Evolutionary conservation across 2,888 invertebrate genomes (phyloP).

Genomic region (Sarcophaga rosellei): DNA sequence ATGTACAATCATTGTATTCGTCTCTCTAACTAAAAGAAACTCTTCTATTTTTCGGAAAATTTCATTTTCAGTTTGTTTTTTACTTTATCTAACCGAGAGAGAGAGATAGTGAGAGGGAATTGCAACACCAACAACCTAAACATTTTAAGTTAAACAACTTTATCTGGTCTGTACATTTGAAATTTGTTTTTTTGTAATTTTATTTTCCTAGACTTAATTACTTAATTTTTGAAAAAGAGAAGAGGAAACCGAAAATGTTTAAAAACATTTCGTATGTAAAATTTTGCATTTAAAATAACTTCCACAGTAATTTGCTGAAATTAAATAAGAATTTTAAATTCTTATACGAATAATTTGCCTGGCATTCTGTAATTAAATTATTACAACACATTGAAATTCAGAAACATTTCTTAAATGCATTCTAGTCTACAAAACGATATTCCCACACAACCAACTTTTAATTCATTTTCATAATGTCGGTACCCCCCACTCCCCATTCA

Average conservation of each 20-base stretch:
- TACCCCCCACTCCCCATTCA: slow-evolving; percentile 10
- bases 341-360: background rate
- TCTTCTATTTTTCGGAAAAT: background rate
- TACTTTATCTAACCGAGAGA: no score
- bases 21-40: slow-evolving; percentile 1
- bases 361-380: slow-evolving; percentile 57
- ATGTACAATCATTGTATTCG: slow-evolving; percentile 46
- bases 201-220: slow-evolving; percentile 42
- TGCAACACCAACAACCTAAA: background rate
- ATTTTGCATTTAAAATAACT: background rate
- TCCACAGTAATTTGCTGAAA: slow-evolving; percentile 7
- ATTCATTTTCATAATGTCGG: slow-evolving; percentile 3
- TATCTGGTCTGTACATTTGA: slow-evolving; percentile 6
- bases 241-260: no score
- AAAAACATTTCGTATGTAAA: background rate
- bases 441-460: slow-evolving; percentile 23
- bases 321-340: background rate
- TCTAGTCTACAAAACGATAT: background rate
- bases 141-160: slow-evolving; percentile 32
- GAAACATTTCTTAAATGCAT: slow-evolving; percentile 16
- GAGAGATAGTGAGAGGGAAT: no score
- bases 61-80: slow-evolving; percentile 9
- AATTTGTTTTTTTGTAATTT: background rate
- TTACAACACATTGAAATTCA: slow-evolving; percentile 28
- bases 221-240: slow-evolving; percentile 24